These are phyloP conservation scores for Vultur gryphus DNA, from an alignment of 2,797 vertebrate species.

Conservation along the genomic window DNA sequence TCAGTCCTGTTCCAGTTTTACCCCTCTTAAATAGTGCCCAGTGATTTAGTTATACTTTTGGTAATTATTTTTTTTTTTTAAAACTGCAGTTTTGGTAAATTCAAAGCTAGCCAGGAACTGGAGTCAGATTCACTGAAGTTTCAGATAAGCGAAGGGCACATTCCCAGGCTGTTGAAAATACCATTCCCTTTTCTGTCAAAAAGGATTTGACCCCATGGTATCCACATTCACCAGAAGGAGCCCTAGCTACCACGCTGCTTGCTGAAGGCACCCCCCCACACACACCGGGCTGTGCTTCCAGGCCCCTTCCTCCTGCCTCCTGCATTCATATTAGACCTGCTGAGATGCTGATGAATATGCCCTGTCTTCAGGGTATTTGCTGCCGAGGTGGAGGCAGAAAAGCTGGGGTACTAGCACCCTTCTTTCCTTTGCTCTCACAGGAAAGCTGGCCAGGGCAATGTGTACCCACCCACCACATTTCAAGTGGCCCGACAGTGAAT, in stretches of 20 bases:
- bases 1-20: background rate
- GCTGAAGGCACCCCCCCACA: background rate
- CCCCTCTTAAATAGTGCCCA: background rate
- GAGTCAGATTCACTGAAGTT: background rate
- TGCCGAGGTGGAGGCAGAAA: background rate
- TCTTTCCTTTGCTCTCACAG: background rate
- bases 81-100: background rate
- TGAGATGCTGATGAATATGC: background rate
- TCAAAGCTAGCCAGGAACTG: background rate
- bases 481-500: background rate
- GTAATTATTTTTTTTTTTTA: background rate
- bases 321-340: background rate
- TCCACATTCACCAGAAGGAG: background rate
- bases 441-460: background rate
- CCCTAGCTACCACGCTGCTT: rapidly evolving
- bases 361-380: background rate
- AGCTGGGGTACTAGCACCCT: background rate
- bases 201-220: background rate
- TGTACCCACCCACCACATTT: background rate
- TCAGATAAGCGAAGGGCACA: background rate
- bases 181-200: background rate
- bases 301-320: background rate
- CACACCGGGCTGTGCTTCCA: background rate
- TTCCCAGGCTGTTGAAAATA: background rate
- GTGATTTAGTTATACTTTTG: background rate